A percentile compares a stretch with the other conserved stretches of the same genome.
Evolutionary conservation across 2,113 vertebrate genomes (phyloP).

Genomic region (Apteryx mantelli): DNA sequence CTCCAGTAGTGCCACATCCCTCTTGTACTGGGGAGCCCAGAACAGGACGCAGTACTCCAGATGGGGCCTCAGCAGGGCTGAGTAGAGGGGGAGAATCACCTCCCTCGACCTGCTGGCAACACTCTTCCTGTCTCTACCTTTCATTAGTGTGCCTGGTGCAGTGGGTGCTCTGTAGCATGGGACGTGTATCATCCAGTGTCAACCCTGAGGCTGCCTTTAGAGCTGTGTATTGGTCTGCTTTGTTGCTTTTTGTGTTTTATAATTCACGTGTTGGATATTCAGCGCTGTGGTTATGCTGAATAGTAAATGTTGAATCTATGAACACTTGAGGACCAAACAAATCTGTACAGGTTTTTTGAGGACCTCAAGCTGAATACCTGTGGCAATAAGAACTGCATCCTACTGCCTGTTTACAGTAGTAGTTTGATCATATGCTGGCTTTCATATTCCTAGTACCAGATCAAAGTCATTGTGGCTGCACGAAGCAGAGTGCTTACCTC

Average conservation of each 20-base stretch:
- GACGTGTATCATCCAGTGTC: neutral
- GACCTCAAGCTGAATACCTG: neutral
- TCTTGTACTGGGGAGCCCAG: no score
- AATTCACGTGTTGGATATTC: neutral
- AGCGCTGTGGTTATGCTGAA: neutral
- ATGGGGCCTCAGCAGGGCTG: no score
- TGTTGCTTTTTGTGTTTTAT: neutral
- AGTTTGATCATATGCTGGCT: neutral
- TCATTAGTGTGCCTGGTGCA: neutral
- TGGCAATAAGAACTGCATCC: neutral
- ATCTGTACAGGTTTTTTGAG: neutral
- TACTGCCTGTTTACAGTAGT: neutral
- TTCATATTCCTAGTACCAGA: neutral
- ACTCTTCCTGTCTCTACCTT: neutral
- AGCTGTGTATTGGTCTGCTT: neutral
- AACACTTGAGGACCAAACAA: neutral
- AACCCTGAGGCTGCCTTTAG: neutral
- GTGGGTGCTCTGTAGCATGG: fast-evolving
- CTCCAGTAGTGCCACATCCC: no score
- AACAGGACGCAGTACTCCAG: no score
- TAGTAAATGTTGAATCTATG: neutral
- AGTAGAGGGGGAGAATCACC: no score
- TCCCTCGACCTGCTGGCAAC: no score
- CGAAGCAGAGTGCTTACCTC: neutral
- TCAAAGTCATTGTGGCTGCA: neutral